Percentiles rank a stretch among this genome's conserved stretches.
Conservation (phyloP, 1,140 invertebrate genomes). For the Atta texana region DNA sequence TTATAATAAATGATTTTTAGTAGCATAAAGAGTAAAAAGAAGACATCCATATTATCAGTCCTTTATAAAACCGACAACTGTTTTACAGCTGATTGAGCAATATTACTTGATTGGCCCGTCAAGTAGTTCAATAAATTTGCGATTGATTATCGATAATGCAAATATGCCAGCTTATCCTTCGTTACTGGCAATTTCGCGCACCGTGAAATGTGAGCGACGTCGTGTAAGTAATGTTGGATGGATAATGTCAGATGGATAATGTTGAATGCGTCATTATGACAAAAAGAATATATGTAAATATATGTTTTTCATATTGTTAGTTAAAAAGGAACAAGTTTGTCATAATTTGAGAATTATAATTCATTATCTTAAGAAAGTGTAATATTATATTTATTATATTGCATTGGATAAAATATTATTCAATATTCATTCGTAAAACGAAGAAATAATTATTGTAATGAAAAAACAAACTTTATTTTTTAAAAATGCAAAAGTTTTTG, state of each 20-base stretch:
- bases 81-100: slow-evolving; percentile 43
- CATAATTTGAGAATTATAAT: neutral
- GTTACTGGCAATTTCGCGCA: slow-evolving; percentile 49
- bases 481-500: neutral
- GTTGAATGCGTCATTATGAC: neutral
- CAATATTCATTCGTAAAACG: neutral
- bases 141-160: slow-evolving; percentile 64
- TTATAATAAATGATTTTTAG: neutral
- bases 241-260: neutral
- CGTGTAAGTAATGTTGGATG: slow-evolving; percentile 38
- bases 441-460: neutral
- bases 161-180: slow-evolving; percentile 54
- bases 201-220: slow-evolving; percentile 23
- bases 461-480: neutral
- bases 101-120: slow-evolving; percentile 33
- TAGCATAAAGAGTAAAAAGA: neutral
- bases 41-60: slow-evolving; percentile 1
- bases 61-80: slow-evolving; percentile 5
- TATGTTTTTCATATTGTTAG: neutral
- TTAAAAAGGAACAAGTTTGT: neutral
- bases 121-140: slow-evolving; percentile 46
- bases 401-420: neutral
- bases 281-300: slow-evolving; percentile 4
- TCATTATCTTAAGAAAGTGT: neutral
- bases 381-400: neutral